Evolutionary conservation across 1,140 invertebrate species (phyloP), one percentile per base, ranked within the genome.

Genomic region (Drosophila repletoides): DNA sequence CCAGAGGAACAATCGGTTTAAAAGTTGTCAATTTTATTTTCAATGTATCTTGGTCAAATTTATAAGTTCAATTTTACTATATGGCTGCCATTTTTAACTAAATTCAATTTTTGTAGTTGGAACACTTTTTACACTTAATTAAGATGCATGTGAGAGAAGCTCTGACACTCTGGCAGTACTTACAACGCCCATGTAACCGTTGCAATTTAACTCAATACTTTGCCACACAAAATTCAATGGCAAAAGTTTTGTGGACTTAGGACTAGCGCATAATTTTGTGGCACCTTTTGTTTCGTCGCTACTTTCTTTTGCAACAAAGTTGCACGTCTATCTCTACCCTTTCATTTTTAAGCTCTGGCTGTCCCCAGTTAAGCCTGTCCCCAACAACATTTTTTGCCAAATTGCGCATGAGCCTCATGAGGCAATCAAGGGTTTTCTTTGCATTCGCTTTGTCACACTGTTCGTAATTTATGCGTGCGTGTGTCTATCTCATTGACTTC

Each of bases 361-460:
- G 17, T 5, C 12, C 22, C 10, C 21, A 2, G 19, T 28, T n/a
- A 48, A 79, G 65, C 65, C 75, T 66, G 53, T 41, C 24, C 58
- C 34, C 59, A 41, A 73, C 46, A 67, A 68, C 63, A 63, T 48
- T 58, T n/a, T 29, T 38, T 38, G 40, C 48, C 63, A 76, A 81
- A 81, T 81, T 81, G 68, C 68, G 72, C 76, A 81, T 81, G 72
- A 76, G 76, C 69, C 69, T 40, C 55, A 31, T 81, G 63, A 56
- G 63, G 7, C 70, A 15, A 17, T 5, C 10, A 17, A 10, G 17
- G 12, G 14, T 14, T 46, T 34, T 40, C 46, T 19, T 38, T 29
- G 7, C 40, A 56, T 43, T 55, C 38, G 22, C 29, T 34, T 36
- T 61, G 46, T 64, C 12, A 26, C 48, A 60, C 55, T 76, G 76